Evolutionary conservation across 2,797 vertebrate genomes (phyloP).

Genomic region (Lepilemur septentrionalis): DNA sequence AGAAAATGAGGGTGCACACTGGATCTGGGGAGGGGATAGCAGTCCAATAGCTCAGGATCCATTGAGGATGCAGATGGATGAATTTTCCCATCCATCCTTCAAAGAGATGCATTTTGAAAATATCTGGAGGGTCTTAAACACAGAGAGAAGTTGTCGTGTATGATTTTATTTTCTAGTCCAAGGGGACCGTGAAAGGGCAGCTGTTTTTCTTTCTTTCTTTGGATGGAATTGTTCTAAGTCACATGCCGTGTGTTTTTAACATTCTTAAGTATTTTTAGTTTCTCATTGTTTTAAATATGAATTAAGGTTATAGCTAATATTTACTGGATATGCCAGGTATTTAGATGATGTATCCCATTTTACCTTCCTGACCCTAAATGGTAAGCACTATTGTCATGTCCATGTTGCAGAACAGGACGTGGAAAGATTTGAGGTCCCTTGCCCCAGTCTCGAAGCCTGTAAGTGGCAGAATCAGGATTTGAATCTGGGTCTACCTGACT

Average conservation of each 20-base stretch:
- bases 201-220: background rate
- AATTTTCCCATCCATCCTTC: background rate
- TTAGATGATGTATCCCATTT: background rate
- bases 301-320: background rate
- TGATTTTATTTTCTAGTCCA: background rate
- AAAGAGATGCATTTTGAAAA: background rate
- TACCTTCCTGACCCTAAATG: background rate
- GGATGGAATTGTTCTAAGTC: background rate
- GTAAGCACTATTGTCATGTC: background rate
- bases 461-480: background rate
- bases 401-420: background rate
- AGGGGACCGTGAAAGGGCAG: background rate
- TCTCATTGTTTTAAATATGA: background rate
- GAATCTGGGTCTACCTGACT: background rate
- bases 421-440: background rate
- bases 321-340: background rate
- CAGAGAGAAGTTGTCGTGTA: background rate
- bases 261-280: background rate
- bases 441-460: rapidly evolving
- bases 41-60: background rate
- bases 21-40: too few species aligned
- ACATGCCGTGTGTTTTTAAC: background rate
- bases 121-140: background rate
- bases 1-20: background rate
- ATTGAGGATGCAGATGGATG: background rate